Evolutionary conservation across 2,113 vertebrate genomes (phyloP).

Genomic region (Gorilla gorilla): DNA sequence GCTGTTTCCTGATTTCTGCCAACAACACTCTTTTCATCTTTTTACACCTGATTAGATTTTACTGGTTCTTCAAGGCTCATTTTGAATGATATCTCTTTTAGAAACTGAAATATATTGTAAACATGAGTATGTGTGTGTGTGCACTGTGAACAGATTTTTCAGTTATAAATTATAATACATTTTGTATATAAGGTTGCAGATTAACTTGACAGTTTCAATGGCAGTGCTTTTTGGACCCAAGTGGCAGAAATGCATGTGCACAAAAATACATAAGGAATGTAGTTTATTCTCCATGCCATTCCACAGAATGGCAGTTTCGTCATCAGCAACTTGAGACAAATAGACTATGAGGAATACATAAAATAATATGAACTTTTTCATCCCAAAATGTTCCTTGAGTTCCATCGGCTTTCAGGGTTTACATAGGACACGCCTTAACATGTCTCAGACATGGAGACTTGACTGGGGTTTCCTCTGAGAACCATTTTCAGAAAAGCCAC

Average conservation of each 20-base stretch:
- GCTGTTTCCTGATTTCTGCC: not conserved
- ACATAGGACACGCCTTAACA: not conserved
- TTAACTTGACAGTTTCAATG: not conserved
- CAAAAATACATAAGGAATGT: not conserved
- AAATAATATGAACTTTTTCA: not conserved
- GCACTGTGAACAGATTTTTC: not conserved
- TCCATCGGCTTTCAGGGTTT: not conserved
- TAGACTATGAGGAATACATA: not conserved
- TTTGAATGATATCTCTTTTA: not conserved
- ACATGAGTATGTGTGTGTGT: not conserved
- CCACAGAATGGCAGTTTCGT: not conserved
- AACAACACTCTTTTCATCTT: not conserved
- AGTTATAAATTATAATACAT: not conserved
- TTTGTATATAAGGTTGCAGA: not conserved
- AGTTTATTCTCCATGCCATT: not conserved
- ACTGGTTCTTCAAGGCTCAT: not conserved
- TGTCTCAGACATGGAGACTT: not conserved
- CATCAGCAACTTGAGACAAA: not conserved
- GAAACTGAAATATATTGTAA: not conserved
- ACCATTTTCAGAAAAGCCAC: not conserved
- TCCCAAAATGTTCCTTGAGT: not conserved
- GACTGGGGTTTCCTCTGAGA: not conserved
- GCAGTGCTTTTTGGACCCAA: not conserved
- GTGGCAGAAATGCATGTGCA: not conserved
- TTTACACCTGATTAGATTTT: not conserved